These are phyloP conservation scores for Sarcophaga subvicina DNA, from an alignment of 2,888 invertebrate genomes.

Conservation along the genomic window DNA sequence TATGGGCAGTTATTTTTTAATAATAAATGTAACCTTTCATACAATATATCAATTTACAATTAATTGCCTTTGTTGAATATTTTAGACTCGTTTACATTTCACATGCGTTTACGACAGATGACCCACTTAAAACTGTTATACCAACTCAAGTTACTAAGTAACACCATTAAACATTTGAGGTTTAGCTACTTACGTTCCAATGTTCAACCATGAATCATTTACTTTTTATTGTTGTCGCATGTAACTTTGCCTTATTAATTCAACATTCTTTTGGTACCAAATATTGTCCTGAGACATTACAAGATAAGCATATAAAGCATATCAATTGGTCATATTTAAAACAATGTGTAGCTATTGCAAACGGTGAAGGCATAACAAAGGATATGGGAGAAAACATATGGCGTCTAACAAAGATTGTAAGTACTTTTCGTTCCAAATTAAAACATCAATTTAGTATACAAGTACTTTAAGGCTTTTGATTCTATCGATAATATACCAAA, in stretches of 20 bases:
- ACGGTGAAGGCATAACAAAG: slow-evolving; percentile 69
- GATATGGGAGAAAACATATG: slow-evolving; percentile 74
- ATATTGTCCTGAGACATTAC: slow-evolving; percentile 70
- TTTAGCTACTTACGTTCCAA: not conserved
- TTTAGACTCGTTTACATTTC: no score
- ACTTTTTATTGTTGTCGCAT: slow-evolving; percentile 6
- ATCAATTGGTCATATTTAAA: slow-evolving; percentile 72
- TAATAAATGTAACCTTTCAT: no score
- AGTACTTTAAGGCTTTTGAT: slow-evolving; percentile 71
- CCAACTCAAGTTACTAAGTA: not conserved
- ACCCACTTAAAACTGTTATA: not conserved
- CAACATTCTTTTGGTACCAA: not conserved
- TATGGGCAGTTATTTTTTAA: no score
- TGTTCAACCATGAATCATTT: slow-evolving; percentile 4
- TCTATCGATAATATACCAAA: slow-evolving; percentile 73
- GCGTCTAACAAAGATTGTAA: slow-evolving; percentile 74
- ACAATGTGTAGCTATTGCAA: slow-evolving; percentile 71
- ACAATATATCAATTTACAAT: no score
- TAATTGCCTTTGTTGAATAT: no score
- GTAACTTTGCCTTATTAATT: not conserved
- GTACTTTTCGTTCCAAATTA: not conserved
- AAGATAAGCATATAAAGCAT: slow-evolving; percentile 65
- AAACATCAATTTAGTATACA: not conserved
- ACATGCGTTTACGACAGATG: no score
- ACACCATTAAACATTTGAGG: not conserved